Evolutionary conservation across 2,888 invertebrate species (phyloP).

Genomic region (Trilocha varians): DNA sequence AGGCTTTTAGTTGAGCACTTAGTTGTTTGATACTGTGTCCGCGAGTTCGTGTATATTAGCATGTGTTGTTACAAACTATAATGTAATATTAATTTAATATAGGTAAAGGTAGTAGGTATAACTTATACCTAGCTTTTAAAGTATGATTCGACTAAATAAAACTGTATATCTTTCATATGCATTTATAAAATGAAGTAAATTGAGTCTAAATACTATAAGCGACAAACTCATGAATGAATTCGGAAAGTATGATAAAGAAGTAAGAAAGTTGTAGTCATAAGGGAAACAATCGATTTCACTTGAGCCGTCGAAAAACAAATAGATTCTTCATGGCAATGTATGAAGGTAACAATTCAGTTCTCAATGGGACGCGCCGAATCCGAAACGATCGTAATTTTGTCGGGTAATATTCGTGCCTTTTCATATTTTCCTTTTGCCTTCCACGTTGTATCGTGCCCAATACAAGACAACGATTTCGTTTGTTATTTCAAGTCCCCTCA

Average conservation of each 20-base stretch:
- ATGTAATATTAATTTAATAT: too few relatives aligned
- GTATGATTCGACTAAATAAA: too few relatives aligned
- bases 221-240: slow-evolving; percentile 19
- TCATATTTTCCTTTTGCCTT: slow-evolving; percentile 66
- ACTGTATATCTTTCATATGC: too few relatives aligned
- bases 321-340: slow-evolving; percentile 64
- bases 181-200: too few relatives aligned
- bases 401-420: slow-evolving; percentile 68
- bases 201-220: too few relatives aligned
- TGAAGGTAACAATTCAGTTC: slow-evolving; percentile 67
- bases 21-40: slow-evolving; percentile 3
- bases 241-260: slow-evolving; percentile 17
- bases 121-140: background rate
- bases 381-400: slow-evolving; percentile 70
- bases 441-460: slow-evolving; percentile 59
- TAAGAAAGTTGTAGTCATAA: slow-evolving; percentile 17
- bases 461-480: slow-evolving; percentile 64
- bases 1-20: slow-evolving; percentile 20
- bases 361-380: slow-evolving; percentile 65
- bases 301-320: slow-evolving; percentile 52
- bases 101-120: too few relatives aligned
- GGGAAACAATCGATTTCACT: slow-evolving; percentile 41
- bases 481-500: slow-evolving; percentile 64
- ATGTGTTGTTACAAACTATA: too few relatives aligned
- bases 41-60: too few relatives aligned